Conservation (phyloP, 1,140 invertebrate species). For the Aphaenogaster rudis region DNA sequence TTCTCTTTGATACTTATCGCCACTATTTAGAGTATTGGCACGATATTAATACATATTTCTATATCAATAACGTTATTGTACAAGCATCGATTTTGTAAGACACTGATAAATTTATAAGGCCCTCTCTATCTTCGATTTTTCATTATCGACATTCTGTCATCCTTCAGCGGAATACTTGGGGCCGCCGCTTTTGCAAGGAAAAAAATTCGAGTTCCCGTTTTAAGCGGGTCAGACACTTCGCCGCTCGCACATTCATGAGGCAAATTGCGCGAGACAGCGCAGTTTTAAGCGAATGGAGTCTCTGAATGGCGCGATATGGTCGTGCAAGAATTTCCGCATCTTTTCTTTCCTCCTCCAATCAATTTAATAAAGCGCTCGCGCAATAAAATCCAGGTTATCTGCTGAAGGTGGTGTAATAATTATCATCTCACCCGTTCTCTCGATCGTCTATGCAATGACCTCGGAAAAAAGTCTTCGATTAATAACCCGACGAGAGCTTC, state of each 20-base stretch:
- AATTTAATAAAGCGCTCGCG: constrained; percentile 10
- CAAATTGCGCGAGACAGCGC: constrained; percentile 48
- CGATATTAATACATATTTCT: constrained; percentile 15
- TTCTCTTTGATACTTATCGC: not conserved
- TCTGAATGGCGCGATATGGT: constrained; percentile 27
- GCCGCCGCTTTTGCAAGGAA: not conserved
- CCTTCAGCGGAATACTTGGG: not conserved
- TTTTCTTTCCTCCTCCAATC: constrained; percentile 14
- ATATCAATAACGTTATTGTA: not conserved
- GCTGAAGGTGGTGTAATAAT: constrained; percentile 39
- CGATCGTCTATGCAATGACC: constrained; percentile 7
- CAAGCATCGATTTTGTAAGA: constrained; percentile 26
- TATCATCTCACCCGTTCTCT: constrained; percentile 31
- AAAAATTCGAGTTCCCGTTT: constrained; percentile 35
- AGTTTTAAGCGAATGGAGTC: constrained; percentile 39
- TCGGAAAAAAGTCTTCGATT: constrained; percentile 28
- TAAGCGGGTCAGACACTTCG: constrained; percentile 33
- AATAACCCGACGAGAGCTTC: constrained; percentile 31
- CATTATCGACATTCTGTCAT: constrained; percentile 54
- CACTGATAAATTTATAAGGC: constrained; percentile 34
- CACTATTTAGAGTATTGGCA: not conserved
- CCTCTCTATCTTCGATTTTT: constrained; percentile 44
- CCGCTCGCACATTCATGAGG: constrained; percentile 44
- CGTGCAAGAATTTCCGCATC: not conserved
- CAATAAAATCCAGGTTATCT: constrained; percentile 22